Evolutionary conservation across 2,797 vertebrate genomes (phyloP).

Genomic region (Sphenodon punctatus): DNA sequence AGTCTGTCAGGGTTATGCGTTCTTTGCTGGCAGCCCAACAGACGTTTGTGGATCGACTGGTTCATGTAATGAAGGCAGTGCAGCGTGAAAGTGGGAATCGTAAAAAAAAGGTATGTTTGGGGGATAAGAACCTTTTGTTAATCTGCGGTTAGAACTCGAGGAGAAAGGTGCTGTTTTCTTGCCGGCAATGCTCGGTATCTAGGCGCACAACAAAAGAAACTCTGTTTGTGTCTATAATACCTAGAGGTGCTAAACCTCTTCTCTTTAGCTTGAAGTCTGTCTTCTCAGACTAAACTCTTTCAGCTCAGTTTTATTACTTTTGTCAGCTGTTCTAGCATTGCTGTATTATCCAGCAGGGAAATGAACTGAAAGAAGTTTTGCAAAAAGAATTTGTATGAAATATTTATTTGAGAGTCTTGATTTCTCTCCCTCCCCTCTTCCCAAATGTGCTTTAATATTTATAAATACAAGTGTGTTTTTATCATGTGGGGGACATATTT

Average conservation of each 20-base stretch:
- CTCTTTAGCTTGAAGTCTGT: too few relatives aligned
- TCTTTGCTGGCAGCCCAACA: conserved; percentile 94
- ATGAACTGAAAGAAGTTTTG: too few relatives aligned
- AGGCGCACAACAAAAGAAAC: neutral
- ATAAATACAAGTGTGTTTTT: neutral
- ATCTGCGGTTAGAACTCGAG: neutral
- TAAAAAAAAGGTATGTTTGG: conserved; percentile 93
- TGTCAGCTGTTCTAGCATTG: too few relatives aligned
- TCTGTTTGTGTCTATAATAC: neutral
- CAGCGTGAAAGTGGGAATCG: conserved; percentile 97
- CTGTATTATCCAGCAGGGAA: too few relatives aligned
- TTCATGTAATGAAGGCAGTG: conserved; percentile 98
- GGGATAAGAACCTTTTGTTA: too few relatives aligned
- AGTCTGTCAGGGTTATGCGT: conserved; percentile 95
- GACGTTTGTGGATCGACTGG: conserved; percentile 94
- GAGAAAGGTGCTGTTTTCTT: neutral
- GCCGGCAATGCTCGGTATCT: neutral
- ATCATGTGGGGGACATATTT: neutral
- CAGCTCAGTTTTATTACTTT: too few relatives aligned
- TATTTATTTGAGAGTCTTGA: too few relatives aligned
- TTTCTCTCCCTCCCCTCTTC: neutral
- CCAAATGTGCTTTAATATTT: neutral
- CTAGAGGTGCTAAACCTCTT: neutral
- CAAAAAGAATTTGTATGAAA: too few relatives aligned
- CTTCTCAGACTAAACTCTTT: too few relatives aligned